Evolutionary conservation across 2,797 vertebrate species (phyloP).

Genomic region (Nannoperca obscura): DNA sequence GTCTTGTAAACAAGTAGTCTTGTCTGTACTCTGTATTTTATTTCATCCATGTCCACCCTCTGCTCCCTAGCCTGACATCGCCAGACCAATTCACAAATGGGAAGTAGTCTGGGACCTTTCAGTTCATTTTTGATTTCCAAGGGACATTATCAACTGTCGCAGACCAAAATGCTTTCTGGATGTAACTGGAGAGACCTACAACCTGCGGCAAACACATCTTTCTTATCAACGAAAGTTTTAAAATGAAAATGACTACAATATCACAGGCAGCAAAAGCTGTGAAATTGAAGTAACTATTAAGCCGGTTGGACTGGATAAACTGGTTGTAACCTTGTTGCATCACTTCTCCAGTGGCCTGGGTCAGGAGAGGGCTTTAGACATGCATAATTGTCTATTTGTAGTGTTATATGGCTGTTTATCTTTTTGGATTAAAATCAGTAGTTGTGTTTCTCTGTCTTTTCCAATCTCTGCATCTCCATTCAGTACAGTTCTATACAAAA

Average conservation of each 20-base stretch:
- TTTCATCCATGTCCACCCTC: constrained; percentile 11
- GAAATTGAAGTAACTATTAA: background rate
- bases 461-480: background rate
- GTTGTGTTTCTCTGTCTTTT: constrained; percentile 4
- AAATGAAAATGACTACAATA: background rate
- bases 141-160: too few relatives aligned
- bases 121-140: too few relatives aligned
- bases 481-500: background rate
- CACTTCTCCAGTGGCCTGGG: background rate
- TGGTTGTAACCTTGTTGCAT: background rate
- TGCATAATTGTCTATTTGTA: background rate
- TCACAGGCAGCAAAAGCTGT: background rate
- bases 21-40: background rate
- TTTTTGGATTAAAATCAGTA: constrained; percentile 3
- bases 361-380: background rate
- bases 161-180: too few relatives aligned
- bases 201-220: too few relatives aligned
- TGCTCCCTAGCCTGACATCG: constrained; percentile 3
- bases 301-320: background rate
- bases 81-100: too few relatives aligned
- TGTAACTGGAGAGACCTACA: too few relatives aligned
- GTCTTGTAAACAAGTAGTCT: constrained; percentile 16
- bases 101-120: too few relatives aligned
- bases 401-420: background rate
- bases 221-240: too few relatives aligned